Evolutionary conservation across 2,888 invertebrate genomes (phyloP).

Genomic region (Campopleginae sp.): DNA sequence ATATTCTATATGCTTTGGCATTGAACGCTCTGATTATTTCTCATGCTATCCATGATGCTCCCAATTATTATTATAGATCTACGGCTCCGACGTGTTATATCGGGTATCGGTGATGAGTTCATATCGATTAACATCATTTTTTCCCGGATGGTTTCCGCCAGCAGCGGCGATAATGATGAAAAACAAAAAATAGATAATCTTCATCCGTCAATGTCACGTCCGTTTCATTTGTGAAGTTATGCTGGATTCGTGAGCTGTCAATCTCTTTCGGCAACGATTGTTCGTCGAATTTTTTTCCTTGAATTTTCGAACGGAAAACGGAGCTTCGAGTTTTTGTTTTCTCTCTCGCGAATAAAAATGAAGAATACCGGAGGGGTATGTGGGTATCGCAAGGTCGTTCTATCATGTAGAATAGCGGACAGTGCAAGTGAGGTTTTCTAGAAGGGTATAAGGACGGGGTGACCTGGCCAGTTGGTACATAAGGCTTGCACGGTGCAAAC

Average conservation of each 20-base stretch:
- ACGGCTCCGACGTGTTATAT: no score
- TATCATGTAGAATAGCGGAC: slow-evolving; percentile 49
- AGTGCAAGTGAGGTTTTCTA: slow-evolving; percentile 63
- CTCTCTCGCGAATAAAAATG: slow-evolving; percentile 32
- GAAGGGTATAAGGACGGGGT: slow-evolving; percentile 41
- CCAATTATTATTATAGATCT: neutral
- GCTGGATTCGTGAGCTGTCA: neutral
- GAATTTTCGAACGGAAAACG: neutral
- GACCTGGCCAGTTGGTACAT: slow-evolving; percentile 74
- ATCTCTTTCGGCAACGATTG: neutral
- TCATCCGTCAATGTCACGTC: neutral
- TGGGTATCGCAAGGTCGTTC: slow-evolving; percentile 46
- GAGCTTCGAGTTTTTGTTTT: slow-evolving; percentile 2
- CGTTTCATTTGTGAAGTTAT: neutral
- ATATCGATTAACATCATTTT: neutral
- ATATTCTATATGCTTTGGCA: slow-evolving; percentile 9
- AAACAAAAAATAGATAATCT: neutral
- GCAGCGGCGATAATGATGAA: neutral
- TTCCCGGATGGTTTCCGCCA: neutral
- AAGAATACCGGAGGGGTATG: slow-evolving; percentile 13
- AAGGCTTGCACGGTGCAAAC: slow-evolving; percentile 79
- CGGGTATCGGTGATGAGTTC: no score
- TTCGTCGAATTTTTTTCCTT: neutral
- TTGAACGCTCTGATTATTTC: neutral
- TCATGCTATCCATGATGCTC: neutral